Percentiles rank a stretch among this genome's conserved stretches.
Evolutionary conservation across 2,113 vertebrate genomes (phyloP).

Genomic region (Silurus glanis): DNA sequence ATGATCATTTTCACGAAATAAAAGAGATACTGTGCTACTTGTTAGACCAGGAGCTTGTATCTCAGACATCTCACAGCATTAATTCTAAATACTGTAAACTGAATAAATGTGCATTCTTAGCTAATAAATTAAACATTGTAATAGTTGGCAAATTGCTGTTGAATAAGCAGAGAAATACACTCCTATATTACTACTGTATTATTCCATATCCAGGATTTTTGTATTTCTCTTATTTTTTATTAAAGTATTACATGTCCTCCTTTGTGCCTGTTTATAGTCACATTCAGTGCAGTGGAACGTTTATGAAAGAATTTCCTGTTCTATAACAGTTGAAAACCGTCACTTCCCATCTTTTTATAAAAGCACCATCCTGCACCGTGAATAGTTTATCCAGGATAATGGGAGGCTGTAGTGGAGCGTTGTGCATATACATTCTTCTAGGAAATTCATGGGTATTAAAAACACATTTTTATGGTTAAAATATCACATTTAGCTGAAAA

Average conservation of each 20-base stretch:
- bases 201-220: neutral
- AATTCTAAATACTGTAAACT: neutral
- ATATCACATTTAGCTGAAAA: neutral
- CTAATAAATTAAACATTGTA: neutral
- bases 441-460: neutral
- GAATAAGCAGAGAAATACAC: neutral
- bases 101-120: neutral
- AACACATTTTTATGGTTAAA: neutral
- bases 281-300: neutral
- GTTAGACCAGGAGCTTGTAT: neutral
- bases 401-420: neutral
- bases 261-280: neutral
- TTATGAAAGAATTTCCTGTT: neutral
- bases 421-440: neutral
- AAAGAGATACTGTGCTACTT: neutral
- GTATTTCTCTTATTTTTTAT: neutral
- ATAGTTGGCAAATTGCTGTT: neutral
- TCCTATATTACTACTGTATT: neutral
- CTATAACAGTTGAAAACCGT: neutral
- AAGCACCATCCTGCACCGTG: neutral
- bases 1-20: neutral
- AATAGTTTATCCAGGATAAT: neutral
- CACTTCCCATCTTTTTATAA: neutral
- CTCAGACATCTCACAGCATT: neutral
- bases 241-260: neutral